A percentile compares a stretch with the other conserved stretches of the same genome.
phyloP scores from a whole-genome alignment of 2,797 vertebrate species.

The Hirundo rustica region DNA sequence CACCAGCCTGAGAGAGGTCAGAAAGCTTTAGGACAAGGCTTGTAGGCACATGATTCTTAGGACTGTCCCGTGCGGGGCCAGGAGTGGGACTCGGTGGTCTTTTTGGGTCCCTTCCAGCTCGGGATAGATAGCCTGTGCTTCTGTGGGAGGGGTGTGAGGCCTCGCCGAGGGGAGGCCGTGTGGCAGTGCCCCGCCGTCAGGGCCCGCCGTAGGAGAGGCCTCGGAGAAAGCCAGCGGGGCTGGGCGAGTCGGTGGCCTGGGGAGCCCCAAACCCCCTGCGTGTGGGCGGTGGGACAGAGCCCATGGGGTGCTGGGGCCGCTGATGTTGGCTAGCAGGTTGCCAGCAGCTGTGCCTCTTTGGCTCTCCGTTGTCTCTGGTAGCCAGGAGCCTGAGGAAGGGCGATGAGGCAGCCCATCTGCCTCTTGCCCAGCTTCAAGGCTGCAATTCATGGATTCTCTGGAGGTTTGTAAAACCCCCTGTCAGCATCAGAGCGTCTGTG shows the following conservation, averaged over 20 bases:
- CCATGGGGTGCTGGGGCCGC: neutral
- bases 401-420: neutral
- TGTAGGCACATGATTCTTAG: neutral
- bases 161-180: neutral
- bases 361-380: neutral
- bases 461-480: neutral
- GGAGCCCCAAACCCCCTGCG: accelerated
- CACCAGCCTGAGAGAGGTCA: no score
- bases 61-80: neutral
- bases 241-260: no score
- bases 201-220: no score
- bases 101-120: accelerated
- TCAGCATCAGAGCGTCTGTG: neutral
- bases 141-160: neutral
- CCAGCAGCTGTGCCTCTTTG: neutral
- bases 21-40: neutral
- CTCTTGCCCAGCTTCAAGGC: neutral
- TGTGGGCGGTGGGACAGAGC: neutral
- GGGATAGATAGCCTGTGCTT: neutral
- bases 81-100: neutral
- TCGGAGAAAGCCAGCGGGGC: neutral
- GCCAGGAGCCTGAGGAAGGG: neutral
- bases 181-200: neutral
- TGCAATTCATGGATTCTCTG: neutral
- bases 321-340: no score